These are phyloP conservation scores for Paramormyrops kingsleyae DNA, from an alignment of 2,113 vertebrate genomes.

Conservation along the genomic window DNA sequence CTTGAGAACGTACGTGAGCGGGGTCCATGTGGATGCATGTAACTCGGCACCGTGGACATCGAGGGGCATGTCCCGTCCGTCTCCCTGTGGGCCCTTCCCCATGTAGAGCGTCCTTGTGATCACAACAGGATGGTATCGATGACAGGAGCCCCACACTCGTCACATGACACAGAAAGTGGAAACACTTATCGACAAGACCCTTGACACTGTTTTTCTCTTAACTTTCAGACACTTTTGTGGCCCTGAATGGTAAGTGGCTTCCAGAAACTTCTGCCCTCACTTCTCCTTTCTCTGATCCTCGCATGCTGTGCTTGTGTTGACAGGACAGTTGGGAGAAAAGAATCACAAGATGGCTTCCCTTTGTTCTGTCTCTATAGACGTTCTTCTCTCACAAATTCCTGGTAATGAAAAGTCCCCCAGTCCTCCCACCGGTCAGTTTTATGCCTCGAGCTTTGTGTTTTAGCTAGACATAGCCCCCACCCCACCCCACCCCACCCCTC, in stretches of 20 bases:
- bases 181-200: not conserved
- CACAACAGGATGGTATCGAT: not conserved
- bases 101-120: not conserved
- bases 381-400: slow-evolving; percentile 65
- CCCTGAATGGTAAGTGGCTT: slow-evolving; percentile 84
- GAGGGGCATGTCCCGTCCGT: not conserved
- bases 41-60: not conserved
- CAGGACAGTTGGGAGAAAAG: slow-evolving; percentile 6
- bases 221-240: slow-evolving; percentile 67
- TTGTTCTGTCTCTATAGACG: slow-evolving; percentile 77
- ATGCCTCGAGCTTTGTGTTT: not conserved
- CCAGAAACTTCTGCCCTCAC: slow-evolving; percentile 29
- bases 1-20: not conserved
- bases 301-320: slow-evolving; percentile 47
- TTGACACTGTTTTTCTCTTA: slow-evolving; percentile 6
- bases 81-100: not conserved
- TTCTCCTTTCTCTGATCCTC: slow-evolving; percentile 39
- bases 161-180: not conserved
- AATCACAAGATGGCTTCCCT: slow-evolving; percentile 32
- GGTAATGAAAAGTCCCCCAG: slow-evolving; percentile 78
- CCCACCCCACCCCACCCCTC: not conserved
- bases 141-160: not conserved
- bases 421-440: slow-evolving; percentile 71
- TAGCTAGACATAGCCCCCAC: not conserved
- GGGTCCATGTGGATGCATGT: not conserved